These are phyloP conservation scores for Aptenodytes forsteri DNA, from an alignment of 2,113 vertebrate genomes.

Conservation along the genomic window DNA sequence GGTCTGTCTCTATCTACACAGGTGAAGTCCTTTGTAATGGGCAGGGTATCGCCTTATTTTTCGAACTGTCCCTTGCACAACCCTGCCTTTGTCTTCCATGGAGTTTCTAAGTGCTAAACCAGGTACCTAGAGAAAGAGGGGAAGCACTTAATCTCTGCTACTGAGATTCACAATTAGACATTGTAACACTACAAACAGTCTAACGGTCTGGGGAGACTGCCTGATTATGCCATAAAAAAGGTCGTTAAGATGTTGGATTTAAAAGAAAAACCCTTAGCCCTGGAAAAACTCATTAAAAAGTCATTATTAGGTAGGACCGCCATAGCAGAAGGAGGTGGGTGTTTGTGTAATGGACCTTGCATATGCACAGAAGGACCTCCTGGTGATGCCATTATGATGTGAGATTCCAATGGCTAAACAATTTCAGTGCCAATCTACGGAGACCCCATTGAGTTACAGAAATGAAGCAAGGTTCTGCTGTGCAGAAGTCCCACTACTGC, in stretches of 20 bases:
- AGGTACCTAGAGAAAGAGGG: neutral
- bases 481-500: neutral
- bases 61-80: neutral
- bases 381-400: slow-evolving; percentile 32
- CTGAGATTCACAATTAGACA: neutral
- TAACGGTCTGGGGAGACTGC: neutral
- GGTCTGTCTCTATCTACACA: neutral
- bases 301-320: neutral
- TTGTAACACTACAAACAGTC: neutral
- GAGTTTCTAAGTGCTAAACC: neutral
- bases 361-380: slow-evolving; percentile 50
- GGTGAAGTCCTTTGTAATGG: neutral
- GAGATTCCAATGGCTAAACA: slow-evolving; percentile 31
- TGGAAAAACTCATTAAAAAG: slow-evolving; percentile 43
- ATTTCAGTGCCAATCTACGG: neutral
- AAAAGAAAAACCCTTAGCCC: slow-evolving; percentile 17
- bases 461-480: slow-evolving; percentile 36
- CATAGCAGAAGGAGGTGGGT: slow-evolving; percentile 21
- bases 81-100: neutral
- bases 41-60: neutral
- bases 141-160: neutral
- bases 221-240: neutral
- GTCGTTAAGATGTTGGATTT: neutral
- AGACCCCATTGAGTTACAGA: neutral
- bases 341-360: slow-evolving; percentile 52